A percentile compares a stretch with the other conserved stretches of the same genome.
Evolutionary conservation across 2,888 invertebrate genomes (phyloP).

Genomic region (Alcis repandata): DNA sequence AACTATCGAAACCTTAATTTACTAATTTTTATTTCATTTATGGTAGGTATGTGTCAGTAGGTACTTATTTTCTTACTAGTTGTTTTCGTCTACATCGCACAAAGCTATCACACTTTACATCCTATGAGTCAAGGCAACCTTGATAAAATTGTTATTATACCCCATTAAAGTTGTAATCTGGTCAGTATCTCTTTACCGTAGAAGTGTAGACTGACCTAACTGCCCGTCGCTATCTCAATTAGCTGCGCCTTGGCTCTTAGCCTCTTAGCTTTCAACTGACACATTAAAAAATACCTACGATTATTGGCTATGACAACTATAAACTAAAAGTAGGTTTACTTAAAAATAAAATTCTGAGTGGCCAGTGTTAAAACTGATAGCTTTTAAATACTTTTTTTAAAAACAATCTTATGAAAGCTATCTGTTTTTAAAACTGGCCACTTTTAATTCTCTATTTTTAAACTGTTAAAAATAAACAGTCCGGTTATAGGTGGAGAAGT

Average conservation of each 20-base stretch:
- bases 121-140: not conserved
- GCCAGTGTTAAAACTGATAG: too few species aligned
- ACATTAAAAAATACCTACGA: slow-evolving; percentile 9
- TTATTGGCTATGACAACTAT: slow-evolving; percentile 14
- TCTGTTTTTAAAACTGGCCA: not conserved
- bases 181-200: not conserved
- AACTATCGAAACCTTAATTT: too few species aligned
- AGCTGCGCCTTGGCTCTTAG: slow-evolving; percentile 1
- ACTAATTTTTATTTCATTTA: too few species aligned
- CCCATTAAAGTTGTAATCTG: not conserved
- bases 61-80: too few species aligned
- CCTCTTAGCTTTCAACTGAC: slow-evolving; percentile 8
- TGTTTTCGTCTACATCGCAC: too few species aligned
- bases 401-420: not conserved
- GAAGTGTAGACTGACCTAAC: not conserved
- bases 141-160: not conserved
- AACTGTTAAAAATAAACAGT: slow-evolving; percentile 5
- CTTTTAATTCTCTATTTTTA: slow-evolving; percentile 3
- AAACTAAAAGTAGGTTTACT: slow-evolving; percentile 2
- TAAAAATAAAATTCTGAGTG: too few species aligned
- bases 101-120: too few species aligned
- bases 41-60: too few species aligned
- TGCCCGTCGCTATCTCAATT: slow-evolving; percentile 9
- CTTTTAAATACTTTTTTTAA: too few species aligned
- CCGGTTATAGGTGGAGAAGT: slow-evolving; percentile 7